phyloP scores from a whole-genome alignment of 2,113 vertebrate species.

The Sebastes fasciatus region DNA sequence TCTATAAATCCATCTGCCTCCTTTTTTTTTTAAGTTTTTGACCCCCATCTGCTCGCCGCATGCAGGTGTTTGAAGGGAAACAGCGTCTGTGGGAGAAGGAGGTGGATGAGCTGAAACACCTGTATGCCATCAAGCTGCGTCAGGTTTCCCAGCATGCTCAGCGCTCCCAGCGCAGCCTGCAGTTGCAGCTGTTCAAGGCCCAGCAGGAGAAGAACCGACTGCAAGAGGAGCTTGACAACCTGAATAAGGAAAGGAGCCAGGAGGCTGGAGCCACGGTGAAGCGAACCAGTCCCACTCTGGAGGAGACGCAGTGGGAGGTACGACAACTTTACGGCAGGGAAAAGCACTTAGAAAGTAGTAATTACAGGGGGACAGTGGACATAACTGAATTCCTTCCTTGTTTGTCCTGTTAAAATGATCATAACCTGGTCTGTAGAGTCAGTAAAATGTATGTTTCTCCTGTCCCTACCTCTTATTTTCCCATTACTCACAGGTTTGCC shows the following conservation, averaged over 20 bases:
- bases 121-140: conserved; percentile 92
- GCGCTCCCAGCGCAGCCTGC: conserved; percentile 91
- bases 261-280: conserved; percentile 61
- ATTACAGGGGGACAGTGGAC: conserved; percentile 19
- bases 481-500: conserved; percentile 88
- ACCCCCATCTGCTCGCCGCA: conserved; percentile 12
- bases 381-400: conserved; percentile 21
- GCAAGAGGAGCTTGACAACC: conserved; percentile 89
- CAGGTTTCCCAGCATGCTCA: conserved; percentile 95
- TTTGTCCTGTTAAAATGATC: conserved; percentile 20
- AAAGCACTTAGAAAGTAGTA: conserved; percentile 5
- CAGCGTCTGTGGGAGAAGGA: conserved; percentile 95
- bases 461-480: background rate
- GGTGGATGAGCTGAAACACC: conserved; percentile 93
- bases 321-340: conserved; percentile 16
- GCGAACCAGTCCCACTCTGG: conserved; percentile 85
- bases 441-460: background rate
- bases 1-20: background rate
- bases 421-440: background rate
- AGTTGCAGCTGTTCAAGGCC: conserved; percentile 93
- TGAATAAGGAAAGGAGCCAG: conserved; percentile 81
- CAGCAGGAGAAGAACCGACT: conserved; percentile 94
- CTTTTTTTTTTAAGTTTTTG: conserved; percentile 14
- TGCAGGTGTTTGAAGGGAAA: conserved; percentile 94
- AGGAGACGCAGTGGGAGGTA: conserved; percentile 97